Conservation (phyloP, 2,888 invertebrate species). For the Cremastobaeus sp. region DNA sequence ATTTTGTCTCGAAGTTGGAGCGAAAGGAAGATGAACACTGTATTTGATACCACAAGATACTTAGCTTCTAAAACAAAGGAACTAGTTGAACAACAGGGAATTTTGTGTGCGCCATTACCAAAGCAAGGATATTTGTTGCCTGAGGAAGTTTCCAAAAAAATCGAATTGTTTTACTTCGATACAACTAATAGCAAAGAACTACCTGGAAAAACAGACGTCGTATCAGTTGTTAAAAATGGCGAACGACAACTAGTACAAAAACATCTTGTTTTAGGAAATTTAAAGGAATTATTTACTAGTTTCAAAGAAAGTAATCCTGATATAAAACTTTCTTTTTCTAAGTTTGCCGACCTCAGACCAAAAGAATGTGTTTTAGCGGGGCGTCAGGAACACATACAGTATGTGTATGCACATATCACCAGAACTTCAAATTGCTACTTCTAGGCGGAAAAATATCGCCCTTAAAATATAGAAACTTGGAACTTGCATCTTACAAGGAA, state of each 20-base stretch:
- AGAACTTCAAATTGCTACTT: constrained; percentile 7
- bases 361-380: constrained; percentile 28
- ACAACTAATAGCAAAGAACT: constrained; percentile 12
- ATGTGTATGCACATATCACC: too few species aligned
- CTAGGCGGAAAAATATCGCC: constrained; percentile 2
- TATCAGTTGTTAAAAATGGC: constrained; percentile 15
- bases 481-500: too few species aligned
- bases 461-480: too few species aligned
- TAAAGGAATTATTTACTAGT: constrained; percentile 15
- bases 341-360: constrained; percentile 18
- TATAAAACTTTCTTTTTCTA: constrained; percentile 17
- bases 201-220: constrained; percentile 31
- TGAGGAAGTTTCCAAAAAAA: constrained; percentile 9
- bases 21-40: not conserved
- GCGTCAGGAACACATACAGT: constrained; percentile 26
- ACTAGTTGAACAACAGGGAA: not conserved
- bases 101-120: constrained; percentile 3
- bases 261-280: constrained; percentile 19
- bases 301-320: constrained; percentile 19
- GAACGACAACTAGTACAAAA: constrained; percentile 22
- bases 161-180: constrained; percentile 13
- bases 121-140: constrained; percentile 5
- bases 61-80: constrained; percentile 11
- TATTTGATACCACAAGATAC: constrained; percentile 9
- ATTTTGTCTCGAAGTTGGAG: constrained; percentile 12